A percentile compares a stretch with the other conserved stretches of the same genome.
Conservation (phyloP, 2,888 invertebrate species). For the Trilocha varians region DNA sequence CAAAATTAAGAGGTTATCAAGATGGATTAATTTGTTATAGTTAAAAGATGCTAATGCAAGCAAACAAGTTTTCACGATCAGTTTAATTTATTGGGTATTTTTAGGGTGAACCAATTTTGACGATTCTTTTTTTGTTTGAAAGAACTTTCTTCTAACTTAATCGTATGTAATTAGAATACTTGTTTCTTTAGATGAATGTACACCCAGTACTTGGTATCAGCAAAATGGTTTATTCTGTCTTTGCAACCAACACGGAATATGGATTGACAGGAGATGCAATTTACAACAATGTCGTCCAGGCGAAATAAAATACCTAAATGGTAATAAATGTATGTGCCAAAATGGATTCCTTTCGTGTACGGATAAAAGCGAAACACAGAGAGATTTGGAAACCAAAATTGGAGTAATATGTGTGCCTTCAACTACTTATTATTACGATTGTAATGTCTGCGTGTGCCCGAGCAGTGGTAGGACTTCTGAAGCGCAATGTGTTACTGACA, state of each 20-base stretch:
- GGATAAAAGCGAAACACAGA: slow-evolving; percentile 10
- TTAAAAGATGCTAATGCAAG: too few relatives aligned
- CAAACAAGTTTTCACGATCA: too few relatives aligned
- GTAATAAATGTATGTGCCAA: slow-evolving; percentile 51
- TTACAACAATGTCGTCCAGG: slow-evolving; percentile 40
- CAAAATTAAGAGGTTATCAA: too few relatives aligned
- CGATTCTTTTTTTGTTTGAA: too few relatives aligned
- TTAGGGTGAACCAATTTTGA: too few relatives aligned
- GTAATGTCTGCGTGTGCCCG: slow-evolving; percentile 53
- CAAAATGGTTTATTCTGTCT: slow-evolving; percentile 41
- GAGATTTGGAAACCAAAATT: neutral
- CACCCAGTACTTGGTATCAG: slow-evolving; percentile 46
- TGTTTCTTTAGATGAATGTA: slow-evolving; percentile 36
- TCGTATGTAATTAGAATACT: neutral
- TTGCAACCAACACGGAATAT: slow-evolving; percentile 42
- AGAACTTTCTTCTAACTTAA: too few relatives aligned
- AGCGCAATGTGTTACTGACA: slow-evolving; percentile 47
- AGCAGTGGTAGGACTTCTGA: slow-evolving; percentile 42
- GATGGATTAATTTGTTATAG: too few relatives aligned
- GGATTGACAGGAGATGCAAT: slow-evolving; percentile 39
- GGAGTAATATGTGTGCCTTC: slow-evolving; percentile 43
- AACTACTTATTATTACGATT: slow-evolving; percentile 49
- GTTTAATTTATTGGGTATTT: too few relatives aligned
- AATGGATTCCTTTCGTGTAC: slow-evolving; percentile 42
- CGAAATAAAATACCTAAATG: slow-evolving; percentile 45